These are phyloP conservation scores for human DNA, from an alignment of 2,113 vertebrate species.

Conservation along the genomic window DNA sequence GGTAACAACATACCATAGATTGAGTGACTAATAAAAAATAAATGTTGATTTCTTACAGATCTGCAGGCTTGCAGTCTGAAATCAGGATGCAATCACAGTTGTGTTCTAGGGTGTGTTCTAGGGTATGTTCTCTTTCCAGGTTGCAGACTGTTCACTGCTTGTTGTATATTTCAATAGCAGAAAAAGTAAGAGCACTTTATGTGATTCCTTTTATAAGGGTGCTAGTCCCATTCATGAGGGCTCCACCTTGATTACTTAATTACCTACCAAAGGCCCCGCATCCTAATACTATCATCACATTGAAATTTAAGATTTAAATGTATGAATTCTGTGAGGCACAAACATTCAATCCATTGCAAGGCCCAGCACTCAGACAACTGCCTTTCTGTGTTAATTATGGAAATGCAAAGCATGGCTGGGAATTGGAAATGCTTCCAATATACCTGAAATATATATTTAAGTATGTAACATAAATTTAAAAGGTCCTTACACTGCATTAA, in stretches of 20 bases:
- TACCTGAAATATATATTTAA: neutral
- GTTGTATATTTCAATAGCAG: neutral
- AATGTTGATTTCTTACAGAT: neutral
- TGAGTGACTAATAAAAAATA: neutral
- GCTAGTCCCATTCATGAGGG: neutral
- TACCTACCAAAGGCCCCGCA: neutral
- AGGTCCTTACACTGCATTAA: neutral
- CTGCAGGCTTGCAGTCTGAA: neutral
- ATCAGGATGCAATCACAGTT: neutral
- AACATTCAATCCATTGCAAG: neutral
- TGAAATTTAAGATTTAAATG: neutral
- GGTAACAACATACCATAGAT: neutral
- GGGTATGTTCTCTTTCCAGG: neutral
- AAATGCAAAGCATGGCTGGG: neutral
- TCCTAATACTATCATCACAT: neutral
- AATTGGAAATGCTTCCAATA: constrained; percentile 18
- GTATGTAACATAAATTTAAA: constrained; percentile 35
- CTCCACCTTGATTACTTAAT: neutral
- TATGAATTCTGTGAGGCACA: neutral
- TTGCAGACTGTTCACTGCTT: neutral
- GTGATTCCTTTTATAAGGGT: neutral
- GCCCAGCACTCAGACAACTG: neutral
- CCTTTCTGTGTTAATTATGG: neutral
- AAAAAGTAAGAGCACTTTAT: neutral
- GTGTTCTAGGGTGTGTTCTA: neutral